A percentile compares a stretch with the other conserved stretches of the same genome.
Conservation (phyloP, 2,797 vertebrate genomes). For the Diplodus puntazzo region DNA sequence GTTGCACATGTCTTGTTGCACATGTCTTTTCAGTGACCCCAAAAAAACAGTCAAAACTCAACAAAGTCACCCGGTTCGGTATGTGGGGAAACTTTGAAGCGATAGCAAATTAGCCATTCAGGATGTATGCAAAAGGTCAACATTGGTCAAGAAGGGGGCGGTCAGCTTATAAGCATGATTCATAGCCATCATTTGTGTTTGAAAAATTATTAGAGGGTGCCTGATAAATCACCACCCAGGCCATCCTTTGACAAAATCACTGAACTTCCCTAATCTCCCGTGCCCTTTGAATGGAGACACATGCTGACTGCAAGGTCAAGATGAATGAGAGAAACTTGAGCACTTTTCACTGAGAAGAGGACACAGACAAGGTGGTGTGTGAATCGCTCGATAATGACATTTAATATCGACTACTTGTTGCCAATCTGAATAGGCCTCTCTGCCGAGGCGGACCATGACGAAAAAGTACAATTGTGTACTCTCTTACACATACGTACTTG, state of each 20-base stretch:
- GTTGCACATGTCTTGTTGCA: too few species aligned
- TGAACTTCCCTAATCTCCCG: slow-evolving; percentile 57
- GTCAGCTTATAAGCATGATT: slow-evolving; percentile 77
- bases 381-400: slow-evolving; percentile 56
- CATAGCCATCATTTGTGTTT: slow-evolving; percentile 84
- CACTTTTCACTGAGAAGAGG: slow-evolving; percentile 43
- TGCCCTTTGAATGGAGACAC: slow-evolving; percentile 69
- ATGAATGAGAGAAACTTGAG: slow-evolving; percentile 58
- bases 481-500: neutral
- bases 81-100: slow-evolving; percentile 34
- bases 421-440: slow-evolving; percentile 35
- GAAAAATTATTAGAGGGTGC: slow-evolving; percentile 77
- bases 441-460: slow-evolving; percentile 26
- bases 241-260: slow-evolving; percentile 79
- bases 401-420: slow-evolving; percentile 63
- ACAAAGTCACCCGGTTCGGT: slow-evolving; percentile 34
- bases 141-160: slow-evolving; percentile 72
- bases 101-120: slow-evolving; percentile 62
- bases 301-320: slow-evolving; percentile 71
- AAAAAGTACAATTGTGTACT: slow-evolving; percentile 21
- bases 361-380: slow-evolving; percentile 31
- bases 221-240: slow-evolving; percentile 81
- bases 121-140: slow-evolving; percentile 75
- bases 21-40: neutral
- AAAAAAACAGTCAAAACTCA: slow-evolving; percentile 25